phyloP scores from a whole-genome alignment of 2,888 invertebrate species.

The Drosophila rellima region DNA sequence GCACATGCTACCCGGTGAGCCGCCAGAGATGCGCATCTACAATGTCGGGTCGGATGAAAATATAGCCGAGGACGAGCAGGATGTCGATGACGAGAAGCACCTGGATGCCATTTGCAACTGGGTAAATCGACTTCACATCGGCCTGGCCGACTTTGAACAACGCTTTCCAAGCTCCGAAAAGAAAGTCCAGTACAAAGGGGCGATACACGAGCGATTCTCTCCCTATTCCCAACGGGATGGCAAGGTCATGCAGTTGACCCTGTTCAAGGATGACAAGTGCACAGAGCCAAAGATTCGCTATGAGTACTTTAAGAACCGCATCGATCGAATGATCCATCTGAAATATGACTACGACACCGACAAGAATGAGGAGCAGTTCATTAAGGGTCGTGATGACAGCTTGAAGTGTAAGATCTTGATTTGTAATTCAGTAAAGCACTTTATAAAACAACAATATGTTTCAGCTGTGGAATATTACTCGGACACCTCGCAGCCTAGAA shows the following conservation, averaged over 20 bases:
- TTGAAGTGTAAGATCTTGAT: constrained; percentile 87
- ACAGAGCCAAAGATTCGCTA: constrained; percentile 85
- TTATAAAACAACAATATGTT: constrained; percentile 9
- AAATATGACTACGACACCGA: constrained; percentile 87
- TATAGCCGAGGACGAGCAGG: constrained; percentile 85
- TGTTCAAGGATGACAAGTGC: constrained; percentile 77
- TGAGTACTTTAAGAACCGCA: constrained; percentile 89
- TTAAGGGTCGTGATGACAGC: constrained; percentile 89
- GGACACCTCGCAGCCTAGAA: constrained; percentile 73
- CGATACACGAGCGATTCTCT: constrained; percentile 91
- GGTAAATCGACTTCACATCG: constrained; percentile 89
- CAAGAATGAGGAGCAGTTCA: constrained; percentile 88
- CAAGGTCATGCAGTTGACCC: constrained; percentile 77
- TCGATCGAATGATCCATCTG: constrained; percentile 88
- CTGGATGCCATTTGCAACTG: constrained; percentile 92
- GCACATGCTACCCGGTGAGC: constrained; percentile 90
- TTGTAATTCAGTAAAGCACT: background rate
- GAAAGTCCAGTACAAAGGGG: constrained; percentile 90
- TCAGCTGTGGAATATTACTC: constrained; percentile 75
- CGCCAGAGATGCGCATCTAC: constrained; percentile 85
- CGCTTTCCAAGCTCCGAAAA: constrained; percentile 92
- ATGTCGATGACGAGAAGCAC: constrained; percentile 88
- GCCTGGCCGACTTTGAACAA: constrained; percentile 87
- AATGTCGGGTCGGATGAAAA: constrained; percentile 86
- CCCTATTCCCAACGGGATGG: constrained; percentile 92